Base-by-base conservation (phyloP, 2,113 vertebrate species). In the Sclerurus mexicanus region DNA sequence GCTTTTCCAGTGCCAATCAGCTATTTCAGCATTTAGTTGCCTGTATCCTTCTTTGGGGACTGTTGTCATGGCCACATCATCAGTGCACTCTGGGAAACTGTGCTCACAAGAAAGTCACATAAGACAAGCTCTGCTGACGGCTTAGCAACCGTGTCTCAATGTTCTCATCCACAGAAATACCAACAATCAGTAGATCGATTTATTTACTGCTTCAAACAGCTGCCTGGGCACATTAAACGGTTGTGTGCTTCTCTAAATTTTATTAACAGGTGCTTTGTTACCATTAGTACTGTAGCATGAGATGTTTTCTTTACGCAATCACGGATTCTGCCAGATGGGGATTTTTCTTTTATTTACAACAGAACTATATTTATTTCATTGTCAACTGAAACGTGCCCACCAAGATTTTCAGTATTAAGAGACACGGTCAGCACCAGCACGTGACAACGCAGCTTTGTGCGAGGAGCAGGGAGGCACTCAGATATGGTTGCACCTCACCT, bases 401-500 rank as follows among this genome's bases (percentile, higher is more conserved):
- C 20, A 37, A 30, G 27, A 42, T 47, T 75, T 75, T 62, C 31
- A 49, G 25, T 59, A 40, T 25, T 75, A 24, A 56, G 87, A 49
- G 89, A 55, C 47, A 67, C 19, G 8, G 5, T 49, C 76, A 90
- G 85, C 66, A 83, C 59, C 72, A 67, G 7, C 67, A 85, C 20
- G 81, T 67, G 37, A 74, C 40, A 74, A 62, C 24, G 47, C 84
- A 87, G 78, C 47, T 95, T 59, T 59, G 62, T 55, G 23, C 39
- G 78, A 73, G 73, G 74, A 94, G 84, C 73, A 82, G 68, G 76
- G 85, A 83, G 17, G 35, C 7, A 3, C 46, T 66, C 74, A 24
- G 85, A 85, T 63, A 77, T 68, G 50, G 80, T 79, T 96, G 87
- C 71, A 95, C 52, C 95, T 96, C 93, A 93, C 81, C 75, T 97